Evolutionary conservation across 1,140 invertebrate species (phyloP).

Genomic region (Glossosoma conforme): DNA sequence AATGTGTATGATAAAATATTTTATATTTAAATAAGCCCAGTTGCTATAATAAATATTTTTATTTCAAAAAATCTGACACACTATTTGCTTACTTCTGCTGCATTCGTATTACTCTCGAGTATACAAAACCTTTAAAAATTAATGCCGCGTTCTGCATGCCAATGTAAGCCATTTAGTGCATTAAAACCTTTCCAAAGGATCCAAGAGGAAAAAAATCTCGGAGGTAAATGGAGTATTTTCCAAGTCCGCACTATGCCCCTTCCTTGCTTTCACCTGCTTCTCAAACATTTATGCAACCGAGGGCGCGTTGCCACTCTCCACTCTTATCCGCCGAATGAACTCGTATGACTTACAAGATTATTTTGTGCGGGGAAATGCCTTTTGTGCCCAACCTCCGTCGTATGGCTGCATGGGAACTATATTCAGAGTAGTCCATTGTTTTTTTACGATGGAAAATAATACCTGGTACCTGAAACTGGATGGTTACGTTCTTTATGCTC

Average conservation of each 20-base stretch:
- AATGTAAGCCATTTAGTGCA: conserved; percentile 11
- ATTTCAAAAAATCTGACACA: no score
- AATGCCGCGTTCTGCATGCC: not conserved
- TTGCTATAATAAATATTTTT: no score
- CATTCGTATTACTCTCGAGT: no score
- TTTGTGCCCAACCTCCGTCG: no score
- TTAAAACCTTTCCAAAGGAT: conserved; percentile 17
- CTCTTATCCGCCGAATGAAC: conserved; percentile 19
- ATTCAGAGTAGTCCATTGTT: no score
- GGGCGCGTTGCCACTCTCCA: conserved; percentile 18
- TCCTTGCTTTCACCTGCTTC: conserved; percentile 23
- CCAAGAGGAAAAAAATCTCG: conserved; percentile 16
- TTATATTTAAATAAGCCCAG: no score
- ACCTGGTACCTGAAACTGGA: no score
- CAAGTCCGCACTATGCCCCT: conserved; percentile 11
- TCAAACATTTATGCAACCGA: conserved; percentile 27
- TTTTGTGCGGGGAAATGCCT: conserved; percentile 17
- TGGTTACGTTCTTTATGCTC: no score
- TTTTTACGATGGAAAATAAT: no score
- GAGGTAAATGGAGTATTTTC: conserved; percentile 14
- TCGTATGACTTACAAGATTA: conserved; percentile 26
- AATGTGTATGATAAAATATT: no score
- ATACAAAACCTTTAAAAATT: not conserved
- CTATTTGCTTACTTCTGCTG: no score
- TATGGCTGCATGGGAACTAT: no score